These are phyloP conservation scores for Rhagoletis zephyria DNA, from an alignment of 1,140 invertebrate species.

Conservation along the genomic window DNA sequence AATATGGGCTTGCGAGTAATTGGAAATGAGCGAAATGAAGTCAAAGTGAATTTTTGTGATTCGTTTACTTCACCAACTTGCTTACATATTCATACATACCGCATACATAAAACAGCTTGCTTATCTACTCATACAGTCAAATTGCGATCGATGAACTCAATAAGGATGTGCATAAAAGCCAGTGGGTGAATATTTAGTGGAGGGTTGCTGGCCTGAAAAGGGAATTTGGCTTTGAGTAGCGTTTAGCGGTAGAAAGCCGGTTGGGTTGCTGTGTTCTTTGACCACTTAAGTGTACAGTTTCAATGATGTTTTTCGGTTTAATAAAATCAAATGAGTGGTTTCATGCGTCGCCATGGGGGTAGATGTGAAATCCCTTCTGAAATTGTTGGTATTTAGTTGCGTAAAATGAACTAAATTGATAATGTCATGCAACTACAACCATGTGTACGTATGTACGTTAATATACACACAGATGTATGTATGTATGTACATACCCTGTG, in stretches of 20 bases:
- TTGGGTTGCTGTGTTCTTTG: not conserved
- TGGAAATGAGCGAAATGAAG: slow-evolving; percentile 38
- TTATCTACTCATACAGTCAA: not conserved
- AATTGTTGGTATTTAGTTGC: not conserved
- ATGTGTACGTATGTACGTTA: no score
- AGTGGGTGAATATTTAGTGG: not conserved
- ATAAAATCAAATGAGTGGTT: not conserved
- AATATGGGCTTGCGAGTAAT: slow-evolving; percentile 2
- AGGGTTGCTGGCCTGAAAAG: not conserved
- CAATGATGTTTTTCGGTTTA: not conserved
- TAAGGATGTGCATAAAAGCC: not conserved
- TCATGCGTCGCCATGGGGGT: not conserved
- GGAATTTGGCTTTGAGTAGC: not conserved
- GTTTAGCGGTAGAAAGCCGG: no score
- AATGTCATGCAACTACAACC: no score
- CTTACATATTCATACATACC: not conserved
- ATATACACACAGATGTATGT: no score
- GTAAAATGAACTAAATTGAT: not conserved
- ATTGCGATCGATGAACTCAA: slow-evolving; percentile 24
- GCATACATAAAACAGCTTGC: not conserved
- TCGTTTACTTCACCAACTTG: not conserved
- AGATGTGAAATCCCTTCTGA: not conserved
- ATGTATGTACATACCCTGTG: no score
- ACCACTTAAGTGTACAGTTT: slow-evolving; percentile 11
- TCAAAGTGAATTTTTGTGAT: slow-evolving; percentile 30